Conservation (phyloP, 2,888 invertebrate genomes). For the Limnephilus lunatus region DNA sequence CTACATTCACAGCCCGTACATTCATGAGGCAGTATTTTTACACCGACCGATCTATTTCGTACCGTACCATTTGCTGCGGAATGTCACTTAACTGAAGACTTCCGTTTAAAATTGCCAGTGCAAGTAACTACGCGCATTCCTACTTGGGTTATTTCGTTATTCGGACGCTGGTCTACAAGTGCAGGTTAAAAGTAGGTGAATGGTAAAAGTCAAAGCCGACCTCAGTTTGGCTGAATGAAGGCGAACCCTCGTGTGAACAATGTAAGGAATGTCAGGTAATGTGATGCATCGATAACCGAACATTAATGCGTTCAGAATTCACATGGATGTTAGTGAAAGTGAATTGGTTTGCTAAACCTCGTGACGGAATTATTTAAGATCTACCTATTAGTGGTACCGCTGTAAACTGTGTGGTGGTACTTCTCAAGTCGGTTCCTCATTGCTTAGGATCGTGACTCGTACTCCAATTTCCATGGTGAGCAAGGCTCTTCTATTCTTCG, state of each 20-base stretch:
- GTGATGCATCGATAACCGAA: background rate
- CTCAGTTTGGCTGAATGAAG: background rate
- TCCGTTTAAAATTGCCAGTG: slow-evolving; percentile 28
- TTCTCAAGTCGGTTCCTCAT: too few species aligned
- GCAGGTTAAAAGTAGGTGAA: background rate
- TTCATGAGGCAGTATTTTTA: slow-evolving; percentile 39
- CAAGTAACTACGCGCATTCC: background rate
- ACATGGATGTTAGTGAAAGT: background rate
- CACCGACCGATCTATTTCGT: slow-evolving; percentile 23
- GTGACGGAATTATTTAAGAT: background rate
- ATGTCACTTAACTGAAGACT: slow-evolving; percentile 38
- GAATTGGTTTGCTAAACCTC: background rate
- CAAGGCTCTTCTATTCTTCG: too few species aligned
- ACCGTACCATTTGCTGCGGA: slow-evolving; percentile 23
- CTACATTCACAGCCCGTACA: slow-evolving; percentile 24
- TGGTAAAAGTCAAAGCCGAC: background rate
- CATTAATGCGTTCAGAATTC: background rate
- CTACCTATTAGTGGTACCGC: too few species aligned
- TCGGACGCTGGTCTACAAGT: background rate
- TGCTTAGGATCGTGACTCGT: too few species aligned
- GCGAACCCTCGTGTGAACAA: background rate
- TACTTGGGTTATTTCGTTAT: background rate
- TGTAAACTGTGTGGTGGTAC: too few species aligned
- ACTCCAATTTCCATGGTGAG: too few species aligned
- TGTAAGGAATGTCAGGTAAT: background rate